Evolutionary conservation across 2,888 invertebrate genomes (phyloP).

Genomic region (Hydroisotoma schaefferi): DNA sequence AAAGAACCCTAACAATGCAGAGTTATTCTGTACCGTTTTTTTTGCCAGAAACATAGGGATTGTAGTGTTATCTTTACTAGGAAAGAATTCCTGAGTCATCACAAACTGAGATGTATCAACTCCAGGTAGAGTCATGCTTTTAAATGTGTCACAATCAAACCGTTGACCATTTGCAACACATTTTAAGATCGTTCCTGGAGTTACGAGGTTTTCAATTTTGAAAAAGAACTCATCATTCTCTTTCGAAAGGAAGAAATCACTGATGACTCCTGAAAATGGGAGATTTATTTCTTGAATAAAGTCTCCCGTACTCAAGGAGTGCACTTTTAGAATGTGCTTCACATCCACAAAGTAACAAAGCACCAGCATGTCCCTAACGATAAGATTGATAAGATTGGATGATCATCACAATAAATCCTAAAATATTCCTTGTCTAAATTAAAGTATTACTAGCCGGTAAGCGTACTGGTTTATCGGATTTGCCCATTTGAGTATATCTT

Average conservation of each 20-base stretch:
- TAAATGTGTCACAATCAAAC: neutral
- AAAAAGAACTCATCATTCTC: slow-evolving; percentile 14
- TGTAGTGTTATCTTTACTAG: neutral
- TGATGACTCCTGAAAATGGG: slow-evolving; percentile 4
- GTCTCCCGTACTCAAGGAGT: neutral
- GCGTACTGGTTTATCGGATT: neutral
- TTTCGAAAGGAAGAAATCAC: neutral
- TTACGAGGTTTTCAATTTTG: slow-evolving; percentile 8
- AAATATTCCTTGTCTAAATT: neutral
- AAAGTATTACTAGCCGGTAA: neutral
- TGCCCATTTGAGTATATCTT: slow-evolving; percentile 9
- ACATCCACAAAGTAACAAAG: slow-evolving; percentile 13
- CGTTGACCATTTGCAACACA: neutral
- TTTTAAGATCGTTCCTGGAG: slow-evolving; percentile 3
- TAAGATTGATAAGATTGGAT: neutral
- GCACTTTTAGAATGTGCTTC: slow-evolving; percentile 5
- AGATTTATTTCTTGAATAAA: slow-evolving; percentile 5
- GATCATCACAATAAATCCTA: neutral
- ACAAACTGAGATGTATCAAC: neutral
- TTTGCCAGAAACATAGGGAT: neutral
- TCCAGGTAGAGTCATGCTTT: neutral
- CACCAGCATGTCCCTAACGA: neutral
- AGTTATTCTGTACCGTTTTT: too few species aligned
- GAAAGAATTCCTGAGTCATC: neutral
- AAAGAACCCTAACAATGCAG: too few species aligned